Conservation (phyloP, 1,140 invertebrate species). For the Goniozus legneri region DNA sequence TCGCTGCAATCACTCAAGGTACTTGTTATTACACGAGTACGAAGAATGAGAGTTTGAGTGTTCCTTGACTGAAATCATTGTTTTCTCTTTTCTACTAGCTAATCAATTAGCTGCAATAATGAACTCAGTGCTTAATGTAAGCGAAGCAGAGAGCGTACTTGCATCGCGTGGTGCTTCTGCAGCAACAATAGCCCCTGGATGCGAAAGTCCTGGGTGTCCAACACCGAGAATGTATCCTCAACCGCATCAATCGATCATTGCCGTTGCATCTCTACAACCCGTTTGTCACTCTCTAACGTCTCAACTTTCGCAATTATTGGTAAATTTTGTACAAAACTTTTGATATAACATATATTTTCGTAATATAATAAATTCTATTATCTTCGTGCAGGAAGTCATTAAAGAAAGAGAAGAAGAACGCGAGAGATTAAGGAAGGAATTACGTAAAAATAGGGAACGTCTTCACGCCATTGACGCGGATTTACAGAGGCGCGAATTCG, state of each 20-base stretch:
- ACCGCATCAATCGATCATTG: slow-evolving; percentile 42
- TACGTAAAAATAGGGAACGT: slow-evolving; percentile 68
- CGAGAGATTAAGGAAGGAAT: slow-evolving; percentile 67
- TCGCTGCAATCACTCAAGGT: slow-evolving; percentile 72
- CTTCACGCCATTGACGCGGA: slow-evolving; percentile 62
- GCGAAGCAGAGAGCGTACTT: slow-evolving; percentile 55
- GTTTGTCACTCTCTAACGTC: slow-evolving; percentile 50
- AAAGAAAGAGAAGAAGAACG: slow-evolving; percentile 73
- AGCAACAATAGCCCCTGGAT: slow-evolving; percentile 21
- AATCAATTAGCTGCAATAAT: slow-evolving; percentile 55
- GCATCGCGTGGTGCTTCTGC: slow-evolving; percentile 31
- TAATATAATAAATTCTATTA: slow-evolving; percentile 1
- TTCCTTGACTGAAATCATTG: background rate
- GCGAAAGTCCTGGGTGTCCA: slow-evolving; percentile 39
- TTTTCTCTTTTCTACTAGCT: slow-evolving; percentile 40
- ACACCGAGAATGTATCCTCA: slow-evolving; percentile 30
- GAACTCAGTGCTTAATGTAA: slow-evolving; percentile 55
- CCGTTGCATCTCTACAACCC: slow-evolving; percentile 47
- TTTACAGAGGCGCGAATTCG: slow-evolving; percentile 39
- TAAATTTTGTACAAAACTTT: slow-evolving; percentile 24
- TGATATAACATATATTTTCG: background rate
- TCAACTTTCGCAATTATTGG: slow-evolving; percentile 56
- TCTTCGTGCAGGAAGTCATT: slow-evolving; percentile 61
- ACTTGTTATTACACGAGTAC: slow-evolving; percentile 25
- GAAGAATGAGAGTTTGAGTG: background rate